Base-by-base conservation (phyloP, 2,113 vertebrate genomes). In the Anolis sagrei region DNA sequence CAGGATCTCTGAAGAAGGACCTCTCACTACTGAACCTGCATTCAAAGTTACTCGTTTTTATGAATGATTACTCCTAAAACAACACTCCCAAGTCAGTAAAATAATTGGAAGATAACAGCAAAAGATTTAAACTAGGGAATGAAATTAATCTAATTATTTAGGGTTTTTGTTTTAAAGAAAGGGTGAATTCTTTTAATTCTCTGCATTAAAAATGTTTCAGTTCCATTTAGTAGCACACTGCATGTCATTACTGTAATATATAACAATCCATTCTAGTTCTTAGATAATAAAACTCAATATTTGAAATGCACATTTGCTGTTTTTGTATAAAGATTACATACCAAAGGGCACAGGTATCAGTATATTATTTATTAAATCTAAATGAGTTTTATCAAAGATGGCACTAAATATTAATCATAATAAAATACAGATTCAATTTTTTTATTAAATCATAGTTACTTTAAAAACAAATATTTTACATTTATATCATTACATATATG, bases 161-260 rank as follows among this genome's bases (percentile, higher is more conserved):
- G 61, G 19, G n/a, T 21, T 16, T 36, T 64, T 3, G 2, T 18
- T 14, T 54, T 54, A 54, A 54, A 54, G 51, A 7, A 14, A 54
- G 51, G 51, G 19, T 18, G 81, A 0, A 1, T 88, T 89, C 88
- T 84, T 88, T 87, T 62, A 91, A 85, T 88, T 82, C 82, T 51
- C 29, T 54, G 11, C 3, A 89, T 90, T 34, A 58, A 86, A 90
- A 87, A 23, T 0, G 1, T 2, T 76, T 90, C 36, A 54, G 48
- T 84, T 29, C 36, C 51, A 82, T 68, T 84, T 73, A 21, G 79
- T 29, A 0, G 16, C 79, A 87, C 9, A 0, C n/a, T 10, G 49
- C 0, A 14, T 32, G 39, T 2, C 75, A 75, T 11, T n/a, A 32
- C 76, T 32, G 76, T 83, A 73, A 27, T 72, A 27, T 27, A 85